These are phyloP conservation scores for Drosophila pegasa DNA, from an alignment of 2,888 invertebrate species.

Conservation along the genomic window DNA sequence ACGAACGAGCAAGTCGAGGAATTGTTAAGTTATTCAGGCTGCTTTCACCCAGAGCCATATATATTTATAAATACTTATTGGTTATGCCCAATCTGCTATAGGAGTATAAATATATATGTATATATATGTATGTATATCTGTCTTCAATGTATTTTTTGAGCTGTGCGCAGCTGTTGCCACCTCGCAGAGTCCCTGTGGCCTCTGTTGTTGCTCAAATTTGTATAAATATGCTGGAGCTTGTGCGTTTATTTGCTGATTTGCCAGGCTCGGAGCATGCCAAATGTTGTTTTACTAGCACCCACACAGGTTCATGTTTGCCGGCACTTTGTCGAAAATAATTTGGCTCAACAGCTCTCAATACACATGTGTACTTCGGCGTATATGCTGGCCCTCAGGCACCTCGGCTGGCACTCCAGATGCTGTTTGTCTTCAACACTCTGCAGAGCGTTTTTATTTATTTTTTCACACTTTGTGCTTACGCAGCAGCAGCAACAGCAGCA, in stretches of 20 bases:
- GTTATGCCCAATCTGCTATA: constrained; percentile 27
- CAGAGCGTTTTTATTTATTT: constrained; percentile 70
- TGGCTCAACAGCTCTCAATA: constrained; percentile 57
- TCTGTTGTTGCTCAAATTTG: constrained; percentile 57
- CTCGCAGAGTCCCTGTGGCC: constrained; percentile 31
- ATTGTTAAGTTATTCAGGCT: constrained; percentile 44
- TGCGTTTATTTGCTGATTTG: constrained; percentile 73
- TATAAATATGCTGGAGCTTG: constrained; percentile 62
- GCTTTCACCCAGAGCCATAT: constrained; percentile 27
- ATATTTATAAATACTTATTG: constrained; percentile 35
- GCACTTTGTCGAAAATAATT: constrained; percentile 74
- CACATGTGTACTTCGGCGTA: constrained; percentile 17
- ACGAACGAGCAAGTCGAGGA: constrained; percentile 3
- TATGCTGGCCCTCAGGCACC: constrained; percentile 49
- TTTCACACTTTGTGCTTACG: constrained; percentile 72
- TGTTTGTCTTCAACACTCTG: constrained; percentile 69
- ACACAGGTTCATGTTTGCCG: constrained; percentile 29
- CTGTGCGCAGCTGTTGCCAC: constrained; percentile 60
- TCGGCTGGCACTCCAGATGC: constrained; percentile 46
- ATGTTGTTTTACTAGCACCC: constrained; percentile 61
- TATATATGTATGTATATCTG: constrained; percentile 29
- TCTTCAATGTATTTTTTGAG: constrained; percentile 39
- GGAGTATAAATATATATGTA: constrained; percentile 30
- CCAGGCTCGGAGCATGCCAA: constrained; percentile 71
- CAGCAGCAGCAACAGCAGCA: constrained; percentile 40